phyloP scores from a whole-genome alignment of 1,140 invertebrate genomes.

The Ceratina calcarata region DNA sequence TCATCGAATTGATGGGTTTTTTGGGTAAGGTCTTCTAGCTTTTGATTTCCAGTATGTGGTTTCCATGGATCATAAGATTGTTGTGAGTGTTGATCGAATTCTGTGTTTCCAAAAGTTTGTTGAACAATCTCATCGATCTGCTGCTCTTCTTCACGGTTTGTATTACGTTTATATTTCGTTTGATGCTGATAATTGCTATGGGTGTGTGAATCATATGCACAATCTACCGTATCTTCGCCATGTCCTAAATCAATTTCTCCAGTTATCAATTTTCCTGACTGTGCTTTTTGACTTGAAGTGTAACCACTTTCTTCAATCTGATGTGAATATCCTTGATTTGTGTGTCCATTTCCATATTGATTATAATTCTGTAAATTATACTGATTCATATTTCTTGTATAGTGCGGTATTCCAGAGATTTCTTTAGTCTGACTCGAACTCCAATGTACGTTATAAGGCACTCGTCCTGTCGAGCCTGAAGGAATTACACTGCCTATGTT shows the following conservation, averaged over 20 bases:
- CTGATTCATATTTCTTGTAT: not conserved
- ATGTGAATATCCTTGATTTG: conserved; percentile 10
- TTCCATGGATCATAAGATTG: conserved; percentile 1
- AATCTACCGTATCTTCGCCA: conserved; percentile 42
- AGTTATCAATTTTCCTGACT: conserved; percentile 32
- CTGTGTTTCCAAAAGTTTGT: conserved; percentile 65
- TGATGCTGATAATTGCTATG: conserved; percentile 33
- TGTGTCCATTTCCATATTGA: conserved; percentile 9
- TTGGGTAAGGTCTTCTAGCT: conserved; percentile 38
- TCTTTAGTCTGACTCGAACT: too few relatives aligned
- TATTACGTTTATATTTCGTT: conserved; percentile 53
- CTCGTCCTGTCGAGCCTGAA: conserved; percentile 12
- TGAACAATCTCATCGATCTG: conserved; percentile 55
- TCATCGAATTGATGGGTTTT: conserved; percentile 17
- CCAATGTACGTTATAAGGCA: conserved; percentile 29
- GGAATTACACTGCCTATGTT: not conserved
- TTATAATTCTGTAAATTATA: conserved; percentile 33
- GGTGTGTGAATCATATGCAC: conserved; percentile 25
- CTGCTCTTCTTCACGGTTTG: not conserved
- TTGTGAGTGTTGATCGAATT: conserved; percentile 65
- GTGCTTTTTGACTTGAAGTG: conserved; percentile 13
- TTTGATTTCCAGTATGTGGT: conserved; percentile 40
- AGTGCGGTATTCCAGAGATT: not conserved
- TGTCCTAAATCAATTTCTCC: conserved; percentile 36
- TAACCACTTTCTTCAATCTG: conserved; percentile 12